phyloP scores from a whole-genome alignment of 2,113 vertebrate genomes.

The Otis tarda region DNA sequence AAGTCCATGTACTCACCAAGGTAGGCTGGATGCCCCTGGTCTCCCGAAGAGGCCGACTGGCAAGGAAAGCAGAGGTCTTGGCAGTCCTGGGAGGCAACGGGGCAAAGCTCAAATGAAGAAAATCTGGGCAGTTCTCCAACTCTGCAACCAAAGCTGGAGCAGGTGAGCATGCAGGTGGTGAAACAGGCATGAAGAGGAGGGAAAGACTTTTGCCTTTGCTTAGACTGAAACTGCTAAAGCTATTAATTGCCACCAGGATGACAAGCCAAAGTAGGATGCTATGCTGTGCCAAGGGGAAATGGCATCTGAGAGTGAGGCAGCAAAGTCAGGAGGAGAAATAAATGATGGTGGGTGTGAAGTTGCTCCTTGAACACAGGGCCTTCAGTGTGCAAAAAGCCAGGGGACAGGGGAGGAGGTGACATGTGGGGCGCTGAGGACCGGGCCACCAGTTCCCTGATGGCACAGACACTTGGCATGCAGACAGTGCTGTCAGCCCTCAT shows the following conservation, averaged over 20 bases:
- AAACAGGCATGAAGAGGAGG: not conserved
- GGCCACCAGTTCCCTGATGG: not conserved
- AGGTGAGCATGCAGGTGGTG: not conserved
- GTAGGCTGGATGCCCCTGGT: not conserved
- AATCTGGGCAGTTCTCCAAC: not conserved
- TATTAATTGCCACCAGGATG: not conserved
- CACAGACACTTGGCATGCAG: not conserved
- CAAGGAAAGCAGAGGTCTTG: not conserved
- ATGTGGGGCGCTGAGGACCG: accelerated
- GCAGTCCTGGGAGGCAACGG: not conserved
- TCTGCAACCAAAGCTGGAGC: not conserved
- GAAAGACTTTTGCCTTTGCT: not conserved
- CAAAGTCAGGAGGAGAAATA: not conserved
- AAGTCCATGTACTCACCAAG: not conserved
- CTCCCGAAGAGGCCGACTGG: not conserved
- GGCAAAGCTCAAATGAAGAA: not conserved
- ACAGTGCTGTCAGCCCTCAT: not conserved
- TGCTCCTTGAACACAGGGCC: not conserved
- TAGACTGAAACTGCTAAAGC: not conserved
- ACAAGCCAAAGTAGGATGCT: not conserved
- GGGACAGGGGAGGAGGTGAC: not conserved
- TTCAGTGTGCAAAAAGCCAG: not conserved
- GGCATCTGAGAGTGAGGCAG: not conserved
- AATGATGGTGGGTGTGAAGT: not conserved
- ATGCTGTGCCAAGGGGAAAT: not conserved